A percentile compares a stretch with the other conserved stretches of the same genome.
Conservation (phyloP, 2,888 invertebrate species). For the Idaea biselata region DNA sequence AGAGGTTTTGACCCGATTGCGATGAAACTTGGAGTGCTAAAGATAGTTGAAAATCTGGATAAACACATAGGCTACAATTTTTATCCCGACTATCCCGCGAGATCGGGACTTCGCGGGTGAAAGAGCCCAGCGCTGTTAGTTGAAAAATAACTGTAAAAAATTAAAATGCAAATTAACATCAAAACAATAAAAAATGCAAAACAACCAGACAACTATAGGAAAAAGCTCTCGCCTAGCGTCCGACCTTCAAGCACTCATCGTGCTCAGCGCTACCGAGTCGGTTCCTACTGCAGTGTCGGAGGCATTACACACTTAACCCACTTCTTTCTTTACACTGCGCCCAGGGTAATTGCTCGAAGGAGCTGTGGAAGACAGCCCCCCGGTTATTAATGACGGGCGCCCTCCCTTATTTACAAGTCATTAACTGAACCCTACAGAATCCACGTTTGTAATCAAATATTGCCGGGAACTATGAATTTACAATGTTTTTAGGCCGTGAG, state of each 20-base stretch:
- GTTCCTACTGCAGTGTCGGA: background rate
- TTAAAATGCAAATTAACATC: background rate
- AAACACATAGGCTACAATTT: no score
- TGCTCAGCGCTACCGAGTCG: background rate
- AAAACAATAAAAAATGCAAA: background rate
- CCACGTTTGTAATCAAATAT: constrained; percentile 51
- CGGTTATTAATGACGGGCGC: constrained; percentile 52
- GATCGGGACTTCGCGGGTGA: no score
- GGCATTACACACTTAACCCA: constrained; percentile 11
- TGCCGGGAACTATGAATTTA: constrained; percentile 37
- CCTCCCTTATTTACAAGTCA: constrained; percentile 58
- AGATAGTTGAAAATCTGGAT: no score
- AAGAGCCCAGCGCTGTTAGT: no score
- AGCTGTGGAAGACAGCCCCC: constrained; percentile 62
- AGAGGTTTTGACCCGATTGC: no score
- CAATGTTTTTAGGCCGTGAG: constrained; percentile 11
- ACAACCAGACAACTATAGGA: background rate
- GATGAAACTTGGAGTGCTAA: no score
- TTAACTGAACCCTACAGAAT: constrained; percentile 51
- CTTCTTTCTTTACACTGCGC: constrained; percentile 21
- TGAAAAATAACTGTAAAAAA: background rate
- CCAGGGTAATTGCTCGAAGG: constrained; percentile 64
- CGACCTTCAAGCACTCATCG: background rate
- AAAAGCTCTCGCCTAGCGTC: background rate
- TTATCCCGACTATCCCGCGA: no score